A percentile compares a stretch with the other conserved stretches of the same genome.
Evolutionary conservation across 64 coral and sea anemone species (phyloP).

Genomic region (Porites lutea): DNA sequence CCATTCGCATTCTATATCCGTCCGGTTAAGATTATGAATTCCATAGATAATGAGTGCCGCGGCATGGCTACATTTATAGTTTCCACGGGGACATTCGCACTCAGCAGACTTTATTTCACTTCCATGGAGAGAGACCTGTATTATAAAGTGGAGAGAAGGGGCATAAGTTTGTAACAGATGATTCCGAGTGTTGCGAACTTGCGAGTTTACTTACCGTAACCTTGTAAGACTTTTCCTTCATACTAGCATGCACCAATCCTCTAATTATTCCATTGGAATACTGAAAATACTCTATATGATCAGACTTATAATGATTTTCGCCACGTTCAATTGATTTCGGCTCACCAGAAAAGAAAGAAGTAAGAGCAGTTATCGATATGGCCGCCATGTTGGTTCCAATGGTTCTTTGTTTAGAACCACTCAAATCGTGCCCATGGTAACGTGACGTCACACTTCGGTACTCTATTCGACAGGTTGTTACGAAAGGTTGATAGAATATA

Average conservation of each 20-base stretch:
- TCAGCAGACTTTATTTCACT: constrained; percentile 41
- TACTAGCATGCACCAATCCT: constrained; percentile 28
- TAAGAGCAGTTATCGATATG: constrained; percentile 20
- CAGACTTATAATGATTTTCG: constrained; percentile 38
- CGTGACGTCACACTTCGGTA: constrained; percentile 49
- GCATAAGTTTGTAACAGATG: background rate
- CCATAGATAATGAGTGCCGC: constrained; percentile 25
- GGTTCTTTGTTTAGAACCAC: constrained; percentile 45
- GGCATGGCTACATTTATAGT: constrained; percentile 26
- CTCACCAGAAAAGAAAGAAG: constrained; percentile 54
- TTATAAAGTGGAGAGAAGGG: background rate
- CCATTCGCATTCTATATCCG: constrained; percentile 35
- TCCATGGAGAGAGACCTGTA: background rate
- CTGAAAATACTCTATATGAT: constrained; percentile 14
- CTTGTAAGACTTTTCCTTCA: constrained; percentile 43
- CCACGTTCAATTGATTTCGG: constrained; percentile 5
- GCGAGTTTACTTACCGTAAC: constrained; percentile 21
- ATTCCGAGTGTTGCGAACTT: background rate
- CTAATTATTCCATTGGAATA: constrained; percentile 27
- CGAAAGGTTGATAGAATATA: too few relatives aligned
- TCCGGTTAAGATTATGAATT: constrained; percentile 9
- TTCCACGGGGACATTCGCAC: constrained; percentile 22
- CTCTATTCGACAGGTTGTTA: too few relatives aligned
- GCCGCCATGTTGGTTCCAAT: constrained; percentile 48
- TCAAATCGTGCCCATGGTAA: constrained; percentile 27